Evolutionary conservation across 2,797 vertebrate species (phyloP).

Genomic region (Hydrophis major): DNA sequence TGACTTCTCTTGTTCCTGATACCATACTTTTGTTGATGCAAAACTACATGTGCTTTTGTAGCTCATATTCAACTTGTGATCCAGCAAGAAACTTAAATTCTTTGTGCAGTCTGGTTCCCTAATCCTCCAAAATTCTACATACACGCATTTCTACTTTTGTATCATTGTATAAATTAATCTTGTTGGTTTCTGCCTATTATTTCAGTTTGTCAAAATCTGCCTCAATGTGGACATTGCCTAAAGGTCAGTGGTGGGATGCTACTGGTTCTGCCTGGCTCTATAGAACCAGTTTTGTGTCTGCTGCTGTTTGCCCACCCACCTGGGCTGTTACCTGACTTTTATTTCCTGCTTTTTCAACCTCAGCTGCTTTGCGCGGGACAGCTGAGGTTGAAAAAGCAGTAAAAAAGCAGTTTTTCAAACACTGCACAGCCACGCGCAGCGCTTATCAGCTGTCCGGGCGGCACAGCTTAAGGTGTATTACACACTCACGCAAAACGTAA

Average conservation of each 20-base stretch:
- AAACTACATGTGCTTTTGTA: background rate
- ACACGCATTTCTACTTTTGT: background rate
- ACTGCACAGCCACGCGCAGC: no score
- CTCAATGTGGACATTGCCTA: background rate
- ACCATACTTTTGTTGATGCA: background rate
- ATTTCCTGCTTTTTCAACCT: no score
- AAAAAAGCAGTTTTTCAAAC: no score
- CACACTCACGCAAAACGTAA: no score
- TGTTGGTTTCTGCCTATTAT: background rate
- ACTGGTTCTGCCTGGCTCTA: no score
- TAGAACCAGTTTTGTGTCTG: no score
- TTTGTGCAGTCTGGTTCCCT: background rate
- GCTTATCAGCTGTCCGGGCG: no score
- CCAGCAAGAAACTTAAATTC: background rate
- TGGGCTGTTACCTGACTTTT: no score
- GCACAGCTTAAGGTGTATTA: no score
- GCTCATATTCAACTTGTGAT: background rate
- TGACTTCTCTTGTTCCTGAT: background rate
- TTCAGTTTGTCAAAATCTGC: background rate
- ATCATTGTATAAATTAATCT: background rate
- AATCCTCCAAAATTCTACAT: background rate
- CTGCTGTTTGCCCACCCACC: no score
- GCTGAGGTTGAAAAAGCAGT: no score
- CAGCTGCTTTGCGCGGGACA: no score
- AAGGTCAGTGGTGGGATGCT: background rate